Evolutionary conservation across 37 sponge, comb jelly and placozoan genomes (phyloP).

Genomic region (Corticium candelabrum): DNA sequence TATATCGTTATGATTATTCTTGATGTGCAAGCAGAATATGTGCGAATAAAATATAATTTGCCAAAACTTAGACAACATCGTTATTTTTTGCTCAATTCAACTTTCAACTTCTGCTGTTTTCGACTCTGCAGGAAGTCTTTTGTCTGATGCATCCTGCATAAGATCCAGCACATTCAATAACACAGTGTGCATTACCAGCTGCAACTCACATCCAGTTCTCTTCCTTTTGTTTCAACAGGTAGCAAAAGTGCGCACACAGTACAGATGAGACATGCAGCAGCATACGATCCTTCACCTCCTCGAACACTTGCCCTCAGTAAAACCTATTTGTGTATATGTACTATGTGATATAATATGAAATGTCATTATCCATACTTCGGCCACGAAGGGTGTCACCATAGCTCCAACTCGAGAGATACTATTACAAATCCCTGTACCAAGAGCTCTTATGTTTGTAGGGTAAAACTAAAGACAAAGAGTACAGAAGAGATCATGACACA

Average conservation of each 20-base stretch:
- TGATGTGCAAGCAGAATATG: too few relatives aligned
- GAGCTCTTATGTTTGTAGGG: slow-evolving; percentile 53
- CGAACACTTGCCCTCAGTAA: neutral
- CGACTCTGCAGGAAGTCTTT: neutral
- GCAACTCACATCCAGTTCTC: slow-evolving; percentile 17
- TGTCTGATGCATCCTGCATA: neutral
- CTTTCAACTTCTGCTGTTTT: neutral
- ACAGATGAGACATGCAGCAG: slow-evolving; percentile 9
- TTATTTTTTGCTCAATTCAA: neutral
- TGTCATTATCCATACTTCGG: slow-evolving; percentile 54
- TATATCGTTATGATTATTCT: too few relatives aligned
- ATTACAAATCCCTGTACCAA: slow-evolving; percentile 38
- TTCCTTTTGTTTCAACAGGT: slow-evolving; percentile 76
- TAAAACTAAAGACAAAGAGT: slow-evolving; percentile 32
- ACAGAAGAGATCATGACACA: neutral
- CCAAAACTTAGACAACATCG: too few relatives aligned
- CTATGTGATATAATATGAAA: neutral
- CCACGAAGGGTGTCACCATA: slow-evolving; percentile 46
- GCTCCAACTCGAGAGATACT: slow-evolving; percentile 55
- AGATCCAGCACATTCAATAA: neutral
- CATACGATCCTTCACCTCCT: slow-evolving; percentile 16
- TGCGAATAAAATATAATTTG: too few relatives aligned
- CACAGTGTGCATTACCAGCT: too few relatives aligned
- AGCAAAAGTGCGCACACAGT: slow-evolving; percentile 32
- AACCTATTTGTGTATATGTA: neutral